Conservation (phyloP, 2,797 vertebrate species). For the Amblyraja radiata region DNA sequence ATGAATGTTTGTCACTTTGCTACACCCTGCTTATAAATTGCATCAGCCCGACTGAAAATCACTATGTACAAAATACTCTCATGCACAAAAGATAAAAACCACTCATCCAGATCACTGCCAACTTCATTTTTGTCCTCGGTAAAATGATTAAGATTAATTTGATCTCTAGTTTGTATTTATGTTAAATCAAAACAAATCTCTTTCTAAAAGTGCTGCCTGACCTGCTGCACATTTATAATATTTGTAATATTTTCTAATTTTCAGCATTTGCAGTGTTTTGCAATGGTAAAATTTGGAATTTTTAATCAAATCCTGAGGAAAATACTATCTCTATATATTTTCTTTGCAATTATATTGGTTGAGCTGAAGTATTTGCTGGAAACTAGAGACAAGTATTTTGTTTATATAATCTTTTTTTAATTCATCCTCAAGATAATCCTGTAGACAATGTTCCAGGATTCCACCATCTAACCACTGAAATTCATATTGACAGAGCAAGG, state of each 20-base stretch:
- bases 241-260: too few relatives aligned
- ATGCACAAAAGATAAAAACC: neutral
- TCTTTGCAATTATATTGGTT: neutral
- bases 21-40: neutral
- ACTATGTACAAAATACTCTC: neutral
- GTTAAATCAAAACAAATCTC: neutral
- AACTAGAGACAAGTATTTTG: neutral
- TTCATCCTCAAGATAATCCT: neutral
- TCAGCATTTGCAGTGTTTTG: too few relatives aligned
- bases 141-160: neutral
- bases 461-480: neutral
- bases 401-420: neutral
- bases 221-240: too few relatives aligned
- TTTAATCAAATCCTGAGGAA: neutral
- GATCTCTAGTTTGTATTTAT: neutral
- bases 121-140: neutral
- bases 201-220: too few relatives aligned
- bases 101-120: neutral
- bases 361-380: neutral
- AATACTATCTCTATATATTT: neutral
- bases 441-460: neutral
- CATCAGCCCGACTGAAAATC: neutral
- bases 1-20: neutral
- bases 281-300: neutral
- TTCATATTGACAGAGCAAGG: neutral